Conservation (phyloP, 1,140 invertebrate genomes). For the Leucophenga varia region DNA sequence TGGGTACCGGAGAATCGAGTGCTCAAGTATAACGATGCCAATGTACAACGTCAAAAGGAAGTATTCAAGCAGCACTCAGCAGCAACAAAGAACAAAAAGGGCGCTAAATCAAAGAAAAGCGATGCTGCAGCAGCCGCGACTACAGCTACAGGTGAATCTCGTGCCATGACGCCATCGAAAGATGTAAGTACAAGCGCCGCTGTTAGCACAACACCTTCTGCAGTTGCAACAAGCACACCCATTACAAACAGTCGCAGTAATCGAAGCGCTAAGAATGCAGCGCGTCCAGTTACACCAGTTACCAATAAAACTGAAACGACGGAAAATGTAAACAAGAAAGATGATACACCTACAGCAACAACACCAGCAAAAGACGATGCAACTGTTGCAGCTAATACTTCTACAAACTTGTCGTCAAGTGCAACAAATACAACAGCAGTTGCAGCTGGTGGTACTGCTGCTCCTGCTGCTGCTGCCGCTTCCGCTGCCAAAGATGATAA, state of each 20-base stretch:
- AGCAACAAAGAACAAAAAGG: slow-evolving; percentile 66
- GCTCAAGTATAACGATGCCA: slow-evolving; percentile 89
- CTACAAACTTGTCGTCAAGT: too few relatives aligned
- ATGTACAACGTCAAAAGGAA: slow-evolving; percentile 88
- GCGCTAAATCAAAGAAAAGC: slow-evolving; percentile 45
- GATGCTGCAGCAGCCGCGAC: slow-evolving; percentile 21
- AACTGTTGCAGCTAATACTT: too few relatives aligned
- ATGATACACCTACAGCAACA: too few relatives aligned
- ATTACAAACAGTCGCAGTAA: slow-evolving; percentile 4
- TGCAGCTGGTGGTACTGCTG: too few relatives aligned
- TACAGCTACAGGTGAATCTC: slow-evolving; percentile 31
- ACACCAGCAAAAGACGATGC: too few relatives aligned
- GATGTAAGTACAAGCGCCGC: slow-evolving; percentile 14
- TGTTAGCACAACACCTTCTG: slow-evolving; percentile 5
- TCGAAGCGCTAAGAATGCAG: too few relatives aligned
- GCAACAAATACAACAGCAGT: too few relatives aligned
- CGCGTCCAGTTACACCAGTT: too few relatives aligned
- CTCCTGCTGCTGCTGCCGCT: too few relatives aligned
- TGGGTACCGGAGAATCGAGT: slow-evolving; percentile 95
- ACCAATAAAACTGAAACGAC: too few relatives aligned
- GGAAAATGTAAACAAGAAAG: too few relatives aligned
- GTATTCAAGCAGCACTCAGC: slow-evolving; percentile 78
- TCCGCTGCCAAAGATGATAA: not conserved
- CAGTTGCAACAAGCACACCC: slow-evolving; percentile 14
- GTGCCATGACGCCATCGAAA: too few relatives aligned